Evolutionary conservation across 2,888 invertebrate genomes (phyloP), one percentile per base, ranked within the genome.

Genomic region (Lithophane semibrunnea): DNA sequence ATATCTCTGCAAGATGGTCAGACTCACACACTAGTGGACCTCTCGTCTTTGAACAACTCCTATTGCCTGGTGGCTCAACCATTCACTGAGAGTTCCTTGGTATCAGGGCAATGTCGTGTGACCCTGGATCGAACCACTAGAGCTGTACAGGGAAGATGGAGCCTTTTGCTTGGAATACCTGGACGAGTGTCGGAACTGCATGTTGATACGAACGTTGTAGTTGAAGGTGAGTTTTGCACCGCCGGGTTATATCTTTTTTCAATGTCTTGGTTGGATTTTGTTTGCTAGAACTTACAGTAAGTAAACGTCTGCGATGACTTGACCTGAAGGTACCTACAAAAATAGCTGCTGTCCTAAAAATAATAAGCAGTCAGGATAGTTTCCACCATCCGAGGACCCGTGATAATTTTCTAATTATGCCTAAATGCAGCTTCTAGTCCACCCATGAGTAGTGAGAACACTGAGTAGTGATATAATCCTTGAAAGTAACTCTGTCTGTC

Each of bases 111-210:
- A 42, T 97, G 97, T 72, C 88, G 80, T 12, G 92, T 97, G 29
- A 94, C 92, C 1, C 81, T 97, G 29, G 94, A 95, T 24, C 92
- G 93, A 12, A 92, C 94, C 0, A 95, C 95, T 0, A 92, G 96
- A 82, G 95, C 96, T 1, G 93, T 96, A 2, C 95, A 96, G 80
- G 97, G 97, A 7, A 92, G 92, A 69, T 97, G 97, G 97, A 92
- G 92, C 67, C 91, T 97, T 0, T 83, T 94, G 2, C 88, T 96
- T 49, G 97, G 96, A 1, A 73, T 97, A 18, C 95, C 95, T 3
- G 97, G 97, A 10, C 91, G 92, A 79, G 93, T 97, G 1, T 83
- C 93, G 1, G 97, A 97, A 86, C 75, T 96, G 63, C 90, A 91
- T 24, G 78, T 95, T 8, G 91, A 94, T 67, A 93, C 94, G 70